phyloP scores from a whole-genome alignment of 2,113 vertebrate genomes.

The Thinocorus orbignyianus region DNA sequence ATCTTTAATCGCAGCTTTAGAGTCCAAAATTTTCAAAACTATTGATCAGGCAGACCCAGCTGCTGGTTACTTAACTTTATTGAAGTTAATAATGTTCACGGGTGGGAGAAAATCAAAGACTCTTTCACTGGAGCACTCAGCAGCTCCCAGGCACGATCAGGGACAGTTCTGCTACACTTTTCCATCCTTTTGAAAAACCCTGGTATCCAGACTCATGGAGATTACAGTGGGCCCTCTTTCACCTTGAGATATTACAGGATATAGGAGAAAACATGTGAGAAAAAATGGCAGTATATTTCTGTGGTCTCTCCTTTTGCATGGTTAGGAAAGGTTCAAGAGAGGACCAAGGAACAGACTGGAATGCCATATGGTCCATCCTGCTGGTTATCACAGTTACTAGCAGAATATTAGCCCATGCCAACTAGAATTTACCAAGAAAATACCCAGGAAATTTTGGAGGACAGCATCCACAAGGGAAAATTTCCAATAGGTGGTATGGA shows the following conservation, averaged over 20 bases:
- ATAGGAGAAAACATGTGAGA: background rate
- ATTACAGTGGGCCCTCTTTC: background rate
- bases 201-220: background rate
- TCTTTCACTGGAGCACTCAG: background rate
- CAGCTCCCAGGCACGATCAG: background rate
- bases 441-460: background rate
- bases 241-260: background rate
- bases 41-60: background rate
- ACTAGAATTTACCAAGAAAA: background rate
- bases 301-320: background rate
- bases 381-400: background rate
- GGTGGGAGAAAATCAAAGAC: background rate
- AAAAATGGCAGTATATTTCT: background rate
- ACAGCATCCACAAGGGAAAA: rapidly evolving
- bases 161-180: background rate
- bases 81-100: background rate
- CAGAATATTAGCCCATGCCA: background rate
- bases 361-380: background rate
- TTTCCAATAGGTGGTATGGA: background rate
- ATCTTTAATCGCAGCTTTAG: background rate
- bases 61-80: background rate
- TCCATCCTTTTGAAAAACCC: background rate
- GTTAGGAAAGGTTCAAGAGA: background rate
- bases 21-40: background rate
- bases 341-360: background rate